Percentiles rank a stretch among this genome's conserved stretches.
phyloP scores from a whole-genome alignment of 1,140 invertebrate genomes.

The Thaumetopoea pityocampa region DNA sequence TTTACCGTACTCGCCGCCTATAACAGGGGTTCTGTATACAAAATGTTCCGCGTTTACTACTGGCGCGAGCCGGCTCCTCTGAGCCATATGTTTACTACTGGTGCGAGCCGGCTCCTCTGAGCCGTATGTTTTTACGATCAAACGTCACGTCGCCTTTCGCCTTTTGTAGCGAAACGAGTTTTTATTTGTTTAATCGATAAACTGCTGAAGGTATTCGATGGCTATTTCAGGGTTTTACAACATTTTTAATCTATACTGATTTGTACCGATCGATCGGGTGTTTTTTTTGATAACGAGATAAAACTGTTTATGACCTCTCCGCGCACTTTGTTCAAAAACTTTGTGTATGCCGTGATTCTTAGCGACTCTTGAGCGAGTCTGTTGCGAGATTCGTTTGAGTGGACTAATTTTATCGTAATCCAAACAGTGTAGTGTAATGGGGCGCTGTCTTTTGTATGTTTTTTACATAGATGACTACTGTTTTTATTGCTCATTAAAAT shows the following conservation, averaged over 20 bases:
- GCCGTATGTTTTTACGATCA: conserved; percentile 70
- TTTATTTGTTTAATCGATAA: conserved; percentile 75
- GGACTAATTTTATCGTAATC: conserved; percentile 36
- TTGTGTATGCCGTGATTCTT: conserved; percentile 42
- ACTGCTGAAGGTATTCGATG: conserved; percentile 58
- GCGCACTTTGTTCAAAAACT: conserved; percentile 62
- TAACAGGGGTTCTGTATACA: conserved; percentile 70
- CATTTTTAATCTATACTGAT: conserved; percentile 52
- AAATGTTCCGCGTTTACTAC: conserved; percentile 65
- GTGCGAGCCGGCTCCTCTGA: conserved; percentile 68
- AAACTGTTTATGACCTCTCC: conserved; percentile 68
- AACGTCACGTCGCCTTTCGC: conserved; percentile 65
- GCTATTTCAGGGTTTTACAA: conserved; percentile 57
- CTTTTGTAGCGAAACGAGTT: conserved; percentile 66
- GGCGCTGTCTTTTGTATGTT: conserved; percentile 36
- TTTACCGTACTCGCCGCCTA: conserved; percentile 58
- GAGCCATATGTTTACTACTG: conserved; percentile 70
- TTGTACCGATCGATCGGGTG: conserved; percentile 60
- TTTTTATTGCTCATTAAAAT: conserved; percentile 44
- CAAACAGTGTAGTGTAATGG: conserved; percentile 28
- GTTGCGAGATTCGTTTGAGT: conserved; percentile 41
- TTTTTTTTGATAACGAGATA: conserved; percentile 66
- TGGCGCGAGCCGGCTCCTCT: conserved; percentile 68
- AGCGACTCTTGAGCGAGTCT: conserved; percentile 53
- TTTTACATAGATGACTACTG: conserved; percentile 34